Percentiles rank a stretch among this genome's conserved stretches.
These are phyloP conservation scores for Physella acuta DNA, from an alignment of 1,140 invertebrate species.

Conservation along the genomic window DNA sequence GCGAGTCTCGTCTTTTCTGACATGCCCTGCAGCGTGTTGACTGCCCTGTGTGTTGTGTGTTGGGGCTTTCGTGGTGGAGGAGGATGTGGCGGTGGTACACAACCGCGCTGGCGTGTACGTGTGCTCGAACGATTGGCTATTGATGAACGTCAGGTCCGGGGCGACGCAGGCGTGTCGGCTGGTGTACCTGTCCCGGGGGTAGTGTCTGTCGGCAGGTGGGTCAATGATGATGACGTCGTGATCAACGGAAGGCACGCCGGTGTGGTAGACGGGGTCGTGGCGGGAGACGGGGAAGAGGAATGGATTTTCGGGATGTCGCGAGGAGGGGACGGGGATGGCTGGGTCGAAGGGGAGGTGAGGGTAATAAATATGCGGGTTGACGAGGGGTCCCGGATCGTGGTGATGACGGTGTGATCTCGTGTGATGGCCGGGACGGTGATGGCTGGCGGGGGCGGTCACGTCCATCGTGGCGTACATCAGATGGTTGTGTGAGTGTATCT, in stretches of 20 bases:
- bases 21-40: background rate
- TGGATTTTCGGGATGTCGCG: background rate
- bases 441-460: background rate
- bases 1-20: background rate
- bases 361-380: background rate
- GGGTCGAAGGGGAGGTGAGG: background rate
- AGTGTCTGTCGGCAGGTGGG: background rate
- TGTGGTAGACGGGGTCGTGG: background rate
- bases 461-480: background rate
- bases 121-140: background rate
- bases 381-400: background rate
- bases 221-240: constrained; percentile 3
- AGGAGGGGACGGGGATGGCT: background rate
- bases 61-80: background rate
- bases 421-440: background rate
- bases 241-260: background rate
- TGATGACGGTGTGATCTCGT: background rate
- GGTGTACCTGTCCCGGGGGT: background rate
- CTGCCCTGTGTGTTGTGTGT: background rate
- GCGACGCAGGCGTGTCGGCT: background rate
- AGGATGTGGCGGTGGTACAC: background rate
- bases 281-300: no score
- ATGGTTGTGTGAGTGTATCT: background rate
- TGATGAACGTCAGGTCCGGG: background rate
- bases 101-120: background rate